Evolutionary conservation across 2,797 vertebrate species (phyloP), one percentile per base, ranked within the genome.

Genomic region (Chelonia mydas): DNA sequence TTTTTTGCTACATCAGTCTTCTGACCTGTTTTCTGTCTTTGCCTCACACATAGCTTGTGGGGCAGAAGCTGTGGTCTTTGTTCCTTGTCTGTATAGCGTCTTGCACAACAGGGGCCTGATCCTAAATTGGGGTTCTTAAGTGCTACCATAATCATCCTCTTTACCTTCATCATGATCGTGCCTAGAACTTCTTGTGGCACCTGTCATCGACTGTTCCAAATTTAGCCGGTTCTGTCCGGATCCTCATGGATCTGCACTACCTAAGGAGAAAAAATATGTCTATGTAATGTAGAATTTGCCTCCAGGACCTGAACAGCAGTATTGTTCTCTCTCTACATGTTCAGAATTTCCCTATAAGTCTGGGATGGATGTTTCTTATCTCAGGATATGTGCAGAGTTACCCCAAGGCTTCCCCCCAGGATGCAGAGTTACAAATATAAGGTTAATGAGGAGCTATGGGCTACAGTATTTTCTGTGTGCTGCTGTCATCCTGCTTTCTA

Each of bases 381-480:
- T 84, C 27, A 74, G 95, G 78, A 81, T 92, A 91, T 33, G 33
- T 77, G 54, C 1, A 1, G 23, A 83, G 19, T 54, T 77, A 96
- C 65, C 90, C 91, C 94, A 92, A 97, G 94, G 95, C 96, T 96
- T 86, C 28, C 57, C 84, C 55, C 28, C 84, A 94, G 37, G 51
- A 94, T 87, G 81, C 80, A 93, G 81, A 96, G 77, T 89, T 91
- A 93, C 53, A 93, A 74, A 59, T 57, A 95, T 0, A 10, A 91
- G 45, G 86, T 92, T 95, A 97, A 97, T 95, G 91, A 96, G 94
- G 92, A 96, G 91, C 88, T 83, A 96, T 55, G 88, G 90, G 89
- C 86, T 91, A 84, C 0, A 0, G 50, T 68, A 65, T 84, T 94
- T 95, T 90, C 88, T 74, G 81, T 53, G 90, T 0, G 0, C 12